A percentile compares a stretch with the other conserved stretches of the same genome.
Conservation (phyloP, 2,888 invertebrate genomes). For the Melitaea athalia region DNA sequence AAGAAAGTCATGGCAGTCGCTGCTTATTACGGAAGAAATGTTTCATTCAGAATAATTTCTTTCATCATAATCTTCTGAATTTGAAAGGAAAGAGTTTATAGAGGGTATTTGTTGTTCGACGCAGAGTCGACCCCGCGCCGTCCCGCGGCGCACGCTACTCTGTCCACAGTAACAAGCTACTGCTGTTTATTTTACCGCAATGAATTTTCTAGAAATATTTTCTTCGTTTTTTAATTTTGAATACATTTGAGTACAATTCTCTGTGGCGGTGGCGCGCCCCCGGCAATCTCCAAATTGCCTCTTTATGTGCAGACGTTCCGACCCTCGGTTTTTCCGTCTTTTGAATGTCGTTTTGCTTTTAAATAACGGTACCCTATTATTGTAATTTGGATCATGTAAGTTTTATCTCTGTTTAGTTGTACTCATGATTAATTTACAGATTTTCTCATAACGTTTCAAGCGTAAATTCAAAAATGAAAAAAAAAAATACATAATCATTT, state of each 20-base stretch:
- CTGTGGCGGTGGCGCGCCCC: conserved; percentile 76
- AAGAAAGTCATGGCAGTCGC: conserved; percentile 12
- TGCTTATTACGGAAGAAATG: conserved; percentile 21
- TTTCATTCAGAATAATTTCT: conserved; percentile 21
- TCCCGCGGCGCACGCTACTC: conserved; percentile 25
- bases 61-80: conserved; percentile 21
- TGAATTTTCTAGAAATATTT: conserved; percentile 78
- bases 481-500: neutral
- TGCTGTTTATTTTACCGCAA: conserved; percentile 79
- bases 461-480: neutral
- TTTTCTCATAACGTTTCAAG: neutral
- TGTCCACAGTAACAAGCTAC: conserved; percentile 64
- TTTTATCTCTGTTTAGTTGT: conserved; percentile 12
- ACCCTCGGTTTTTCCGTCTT: conserved; percentile 81
- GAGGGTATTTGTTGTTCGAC: conserved; percentile 33
- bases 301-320: conserved; percentile 82
- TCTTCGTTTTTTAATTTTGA: conserved; percentile 77
- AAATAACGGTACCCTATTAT: conserved; percentile 79
- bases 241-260: conserved; percentile 81
- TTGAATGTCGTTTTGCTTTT: conserved; percentile 82
- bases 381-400: conserved; percentile 66
- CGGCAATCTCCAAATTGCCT: conserved; percentile 83
- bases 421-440: neutral
- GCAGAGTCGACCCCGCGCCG: conserved; percentile 40
- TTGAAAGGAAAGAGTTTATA: conserved; percentile 18